Evolutionary conservation across 2,113 vertebrate species (phyloP).

Genomic region (Forbesichthys agassizii): DNA sequence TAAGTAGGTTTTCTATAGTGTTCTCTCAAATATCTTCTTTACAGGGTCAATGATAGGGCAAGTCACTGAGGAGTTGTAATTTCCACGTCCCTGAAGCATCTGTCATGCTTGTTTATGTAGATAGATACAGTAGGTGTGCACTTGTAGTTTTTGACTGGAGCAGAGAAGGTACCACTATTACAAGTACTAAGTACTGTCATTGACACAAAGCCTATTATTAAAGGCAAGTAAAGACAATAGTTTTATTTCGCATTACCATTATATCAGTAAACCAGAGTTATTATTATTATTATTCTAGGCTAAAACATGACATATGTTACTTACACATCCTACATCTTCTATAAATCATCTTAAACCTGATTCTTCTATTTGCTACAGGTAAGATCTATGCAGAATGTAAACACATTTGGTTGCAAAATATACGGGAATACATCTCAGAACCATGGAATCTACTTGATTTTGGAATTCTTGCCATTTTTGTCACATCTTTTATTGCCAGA

Average conservation of each 20-base stretch:
- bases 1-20: no score
- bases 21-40: not conserved
- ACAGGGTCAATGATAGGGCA: slow-evolving; percentile 18
- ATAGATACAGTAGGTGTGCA: not conserved
- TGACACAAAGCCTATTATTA: no score
- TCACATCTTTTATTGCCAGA: slow-evolving; percentile 91
- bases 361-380: slow-evolving; percentile 69
- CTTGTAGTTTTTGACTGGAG: not conserved
- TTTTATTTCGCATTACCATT: not conserved
- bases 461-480: slow-evolving; percentile 93
- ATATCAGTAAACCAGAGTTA: not conserved
- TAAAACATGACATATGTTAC: not conserved
- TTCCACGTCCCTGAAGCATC: slow-evolving; percentile 15
- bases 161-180: no score
- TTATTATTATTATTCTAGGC: no score
- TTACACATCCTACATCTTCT: not conserved
- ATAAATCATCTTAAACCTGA: no score
- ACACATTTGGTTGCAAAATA: slow-evolving; percentile 92
- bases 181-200: no score
- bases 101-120: slow-evolving; percentile 11
- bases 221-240: not conserved
- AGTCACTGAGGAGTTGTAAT: slow-evolving; percentile 19
- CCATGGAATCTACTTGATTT: slow-evolving; percentile 98
- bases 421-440: slow-evolving; percentile 92
- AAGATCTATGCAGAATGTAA: slow-evolving; percentile 98